Evolutionary conservation across 2,797 vertebrate species (phyloP), one percentile per base, ranked within the genome.

Genomic region (Sebastes steindachneri): DNA sequence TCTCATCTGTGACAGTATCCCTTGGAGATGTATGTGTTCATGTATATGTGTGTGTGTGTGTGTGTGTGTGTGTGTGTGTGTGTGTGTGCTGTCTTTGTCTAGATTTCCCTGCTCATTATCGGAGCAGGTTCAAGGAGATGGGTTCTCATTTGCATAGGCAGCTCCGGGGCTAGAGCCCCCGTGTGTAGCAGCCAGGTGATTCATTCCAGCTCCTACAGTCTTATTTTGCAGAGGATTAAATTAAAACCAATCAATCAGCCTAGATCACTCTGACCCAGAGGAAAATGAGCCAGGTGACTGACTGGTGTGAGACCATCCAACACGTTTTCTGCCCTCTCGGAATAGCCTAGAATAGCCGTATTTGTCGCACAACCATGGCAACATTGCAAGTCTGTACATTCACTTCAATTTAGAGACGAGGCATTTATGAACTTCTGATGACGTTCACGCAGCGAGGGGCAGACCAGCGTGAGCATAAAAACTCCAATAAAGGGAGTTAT

Each of bases 171-270:
- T 83, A 37, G 59, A 82, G 75, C 84, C 79, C 90, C 74, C 73
- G 25, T 82, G 84, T 86, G 81, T 79, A 78, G 74, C 83, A 87
- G 83, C 86, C 87, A 93, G 94, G 90, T 93, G 89, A 94, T 94
- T 95, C 94, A 94, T 91, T 84, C 83, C 85, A 75, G 58, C 77
- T 90, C 79, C 86, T 82, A 84, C 71, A 55, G 68, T 83, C 84
- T 82, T 92, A 83, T 91, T 94, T 91, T 83, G 68, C 79, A 69
- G 75, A 80, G 84, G 81, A 90, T 92, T 91, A 94, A 83, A 95
- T 94, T 94, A 93, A 93, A 95, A 93, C 75, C 83, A 87, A 92
- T 95, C 93, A 93, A 88, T 96, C 92, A 92, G 82, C 74, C 57
- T 64, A 55, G 83, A 83, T 91, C 88, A 89, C 88, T 76, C 70